These are phyloP conservation scores for Aegithalos caudatus DNA, from an alignment of 2,113 vertebrate species.

Conservation along the genomic window DNA sequence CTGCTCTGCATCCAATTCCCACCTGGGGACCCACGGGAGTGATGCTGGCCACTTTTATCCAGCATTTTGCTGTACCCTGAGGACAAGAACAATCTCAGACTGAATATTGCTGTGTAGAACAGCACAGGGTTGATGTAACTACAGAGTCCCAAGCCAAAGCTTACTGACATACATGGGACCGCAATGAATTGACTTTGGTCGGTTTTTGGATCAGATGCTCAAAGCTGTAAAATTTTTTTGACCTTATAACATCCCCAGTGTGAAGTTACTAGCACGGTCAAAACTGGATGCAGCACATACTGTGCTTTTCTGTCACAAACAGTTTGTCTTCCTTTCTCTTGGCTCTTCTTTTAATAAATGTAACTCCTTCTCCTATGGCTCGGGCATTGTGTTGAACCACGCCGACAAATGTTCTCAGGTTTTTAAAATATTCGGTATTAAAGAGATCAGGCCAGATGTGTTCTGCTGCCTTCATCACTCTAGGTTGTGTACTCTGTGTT, in stretches of 20 bases:
- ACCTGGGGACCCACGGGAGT: accelerated
- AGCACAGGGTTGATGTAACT: not conserved
- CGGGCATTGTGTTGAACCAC: not conserved
- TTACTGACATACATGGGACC: not conserved
- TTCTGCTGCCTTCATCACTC: slow-evolving; percentile 46
- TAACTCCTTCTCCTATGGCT: not conserved
- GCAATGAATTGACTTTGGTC: not conserved
- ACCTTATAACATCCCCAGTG: not conserved
- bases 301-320: not conserved
- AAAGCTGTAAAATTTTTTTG: not conserved
- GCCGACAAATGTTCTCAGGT: slow-evolving; percentile 19
- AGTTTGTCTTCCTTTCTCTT: slow-evolving; percentile 1
- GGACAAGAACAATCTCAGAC: not conserved
- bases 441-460: slow-evolving; percentile 55
- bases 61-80: not conserved
- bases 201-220: not conserved
- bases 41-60: not conserved
- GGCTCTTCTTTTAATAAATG: slow-evolving; percentile 30
- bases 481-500: slow-evolving; percentile 48
- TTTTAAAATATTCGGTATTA: slow-evolving; percentile 56
- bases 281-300: not conserved
- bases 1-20: not conserved
- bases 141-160: not conserved
- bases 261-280: not conserved
- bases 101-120: not conserved